These are phyloP conservation scores for Sapajus apella DNA, from an alignment of 2,113 vertebrate genomes.

Conservation along the genomic window DNA sequence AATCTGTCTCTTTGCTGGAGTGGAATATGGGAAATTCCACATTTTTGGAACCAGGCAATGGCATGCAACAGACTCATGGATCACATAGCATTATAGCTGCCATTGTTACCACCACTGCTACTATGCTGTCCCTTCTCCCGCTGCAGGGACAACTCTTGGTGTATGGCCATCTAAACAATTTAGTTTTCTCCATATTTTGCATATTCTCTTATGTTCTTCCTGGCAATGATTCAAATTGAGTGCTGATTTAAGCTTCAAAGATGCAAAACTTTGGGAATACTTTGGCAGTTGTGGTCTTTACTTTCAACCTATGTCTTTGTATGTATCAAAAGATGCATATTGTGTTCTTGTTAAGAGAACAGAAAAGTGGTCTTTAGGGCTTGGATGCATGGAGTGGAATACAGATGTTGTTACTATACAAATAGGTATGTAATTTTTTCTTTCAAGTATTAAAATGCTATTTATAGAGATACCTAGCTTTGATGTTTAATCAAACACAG, in stretches of 20 bases:
- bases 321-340: not conserved
- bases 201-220: not conserved
- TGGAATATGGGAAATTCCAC: not conserved
- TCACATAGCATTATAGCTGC: not conserved
- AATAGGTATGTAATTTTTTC: not conserved
- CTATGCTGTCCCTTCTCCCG: not conserved
- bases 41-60: not conserved
- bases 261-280: not conserved
- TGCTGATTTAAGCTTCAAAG: not conserved
- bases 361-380: not conserved
- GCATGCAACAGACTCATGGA: not conserved
- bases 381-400: not conserved
- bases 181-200: not conserved
- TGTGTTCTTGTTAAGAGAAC: slow-evolving; percentile 13
- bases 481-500: slow-evolving; percentile 45
- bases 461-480: slow-evolving; percentile 55
- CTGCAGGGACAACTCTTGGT: not conserved
- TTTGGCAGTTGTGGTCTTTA: not conserved
- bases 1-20: not conserved
- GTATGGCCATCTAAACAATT: not conserved
- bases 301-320: not conserved
- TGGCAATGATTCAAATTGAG: not conserved
- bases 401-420: slow-evolving; percentile 34
- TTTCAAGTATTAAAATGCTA: slow-evolving; percentile 54
- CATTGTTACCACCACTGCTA: not conserved